Conservation (phyloP, 2,113 vertebrate genomes). For the Ancistrus triradiatus region DNA sequence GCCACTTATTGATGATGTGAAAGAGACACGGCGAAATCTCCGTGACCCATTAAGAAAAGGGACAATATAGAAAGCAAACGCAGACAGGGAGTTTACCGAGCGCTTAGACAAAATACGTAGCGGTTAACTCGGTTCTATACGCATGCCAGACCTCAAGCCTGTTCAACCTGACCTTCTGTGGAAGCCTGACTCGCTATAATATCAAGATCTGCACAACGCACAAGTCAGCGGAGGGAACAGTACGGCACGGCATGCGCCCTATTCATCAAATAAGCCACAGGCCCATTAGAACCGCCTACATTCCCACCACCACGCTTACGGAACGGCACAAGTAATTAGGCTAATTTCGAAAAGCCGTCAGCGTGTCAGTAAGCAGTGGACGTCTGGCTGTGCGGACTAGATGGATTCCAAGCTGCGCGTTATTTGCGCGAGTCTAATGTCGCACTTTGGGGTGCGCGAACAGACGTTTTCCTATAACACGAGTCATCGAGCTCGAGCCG, state of each 20-base stretch:
- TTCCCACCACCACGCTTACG: neutral
- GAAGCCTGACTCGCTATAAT: too few species aligned
- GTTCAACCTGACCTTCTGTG: too few species aligned
- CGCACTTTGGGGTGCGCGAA: slow-evolving; percentile 17
- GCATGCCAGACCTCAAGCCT: too few species aligned
- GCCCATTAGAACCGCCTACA: neutral
- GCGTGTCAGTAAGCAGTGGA: neutral
- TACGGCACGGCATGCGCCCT: neutral
- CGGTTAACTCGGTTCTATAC: too few species aligned
- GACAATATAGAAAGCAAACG: too few species aligned
- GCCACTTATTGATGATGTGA: too few species aligned
- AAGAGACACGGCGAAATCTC: too few species aligned
- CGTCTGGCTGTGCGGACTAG: neutral
- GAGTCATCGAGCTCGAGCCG: slow-evolving; percentile 9
- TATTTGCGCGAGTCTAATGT: slow-evolving; percentile 6
- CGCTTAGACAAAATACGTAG: too few species aligned
- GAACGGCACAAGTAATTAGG: neutral
- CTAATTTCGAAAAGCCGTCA: neutral
- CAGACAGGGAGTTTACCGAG: too few species aligned
- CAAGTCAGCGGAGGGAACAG: neutral
- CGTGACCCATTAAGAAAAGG: too few species aligned
- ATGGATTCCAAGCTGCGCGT: neutral
- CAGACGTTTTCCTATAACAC: slow-evolving; percentile 33
- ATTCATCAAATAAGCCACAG: neutral
- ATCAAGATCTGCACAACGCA: too few species aligned